These are phyloP conservation scores for Drosophila birchii DNA, from an alignment of 2,888 invertebrate species.

Conservation along the genomic window DNA sequence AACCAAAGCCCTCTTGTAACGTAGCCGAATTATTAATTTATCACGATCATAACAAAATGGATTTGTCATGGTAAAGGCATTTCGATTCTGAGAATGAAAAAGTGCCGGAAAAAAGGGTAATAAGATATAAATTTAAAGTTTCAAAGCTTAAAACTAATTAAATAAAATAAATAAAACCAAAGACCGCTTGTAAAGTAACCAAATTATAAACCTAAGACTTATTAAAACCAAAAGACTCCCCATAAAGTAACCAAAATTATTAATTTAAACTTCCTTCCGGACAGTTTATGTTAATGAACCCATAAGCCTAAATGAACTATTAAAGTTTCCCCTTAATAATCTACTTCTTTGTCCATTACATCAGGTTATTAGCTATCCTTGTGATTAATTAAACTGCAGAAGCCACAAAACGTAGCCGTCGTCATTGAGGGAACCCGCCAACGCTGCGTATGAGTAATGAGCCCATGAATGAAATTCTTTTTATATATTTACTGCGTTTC, in stretches of 20 bases:
- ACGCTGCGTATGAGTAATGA: slow-evolving; percentile 75
- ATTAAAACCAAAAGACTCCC: background rate
- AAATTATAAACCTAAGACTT: background rate
- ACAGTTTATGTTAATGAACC: slow-evolving; percentile 9
- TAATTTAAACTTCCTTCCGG: slow-evolving; percentile 1
- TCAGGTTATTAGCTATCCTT: slow-evolving; percentile 41
- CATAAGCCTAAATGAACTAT: slow-evolving; percentile 33
- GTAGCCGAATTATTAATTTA: too few species aligned
- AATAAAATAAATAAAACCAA: too few species aligned
- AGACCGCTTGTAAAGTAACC: too few species aligned
- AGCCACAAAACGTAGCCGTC: slow-evolving; percentile 53
- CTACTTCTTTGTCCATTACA: slow-evolving; percentile 23
- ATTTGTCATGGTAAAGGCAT: too few species aligned
- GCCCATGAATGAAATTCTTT: slow-evolving; percentile 45
- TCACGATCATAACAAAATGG: too few species aligned
- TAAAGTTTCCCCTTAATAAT: slow-evolving; percentile 18
- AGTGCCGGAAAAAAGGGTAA: too few species aligned
- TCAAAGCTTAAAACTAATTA: too few species aligned
- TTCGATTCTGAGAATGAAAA: too few species aligned
- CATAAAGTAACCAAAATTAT: background rate
- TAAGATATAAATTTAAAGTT: too few species aligned
- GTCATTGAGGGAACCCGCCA: slow-evolving; percentile 39
- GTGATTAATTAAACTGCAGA: slow-evolving; percentile 71
- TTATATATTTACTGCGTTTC: slow-evolving; percentile 39
- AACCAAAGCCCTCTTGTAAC: too few species aligned